Conservation (phyloP, 2,797 vertebrate species). For the Acanthornis magna region DNA sequence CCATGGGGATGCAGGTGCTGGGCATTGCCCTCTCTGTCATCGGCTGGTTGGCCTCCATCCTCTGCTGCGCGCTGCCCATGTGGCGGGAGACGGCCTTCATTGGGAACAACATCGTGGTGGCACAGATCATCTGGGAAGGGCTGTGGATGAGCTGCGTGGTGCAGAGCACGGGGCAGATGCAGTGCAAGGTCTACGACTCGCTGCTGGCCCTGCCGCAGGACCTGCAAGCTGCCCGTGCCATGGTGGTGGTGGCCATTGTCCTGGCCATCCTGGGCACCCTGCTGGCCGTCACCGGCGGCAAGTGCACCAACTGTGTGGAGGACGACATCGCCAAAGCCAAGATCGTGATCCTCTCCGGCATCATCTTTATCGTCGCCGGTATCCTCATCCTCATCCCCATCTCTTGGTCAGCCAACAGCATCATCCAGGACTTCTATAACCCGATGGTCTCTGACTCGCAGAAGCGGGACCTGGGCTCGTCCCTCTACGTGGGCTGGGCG, state of each 20-base stretch:
- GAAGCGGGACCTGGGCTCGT: constrained; percentile 86
- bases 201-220: constrained; percentile 87
- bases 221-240: constrained; percentile 88
- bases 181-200: constrained; percentile 90
- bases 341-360: constrained; percentile 81
- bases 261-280: constrained; percentile 82
- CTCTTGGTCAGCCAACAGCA: constrained; percentile 87
- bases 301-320: constrained; percentile 94
- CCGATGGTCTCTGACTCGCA: constrained; percentile 80
- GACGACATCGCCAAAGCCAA: constrained; percentile 85
- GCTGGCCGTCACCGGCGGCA: constrained; percentile 83
- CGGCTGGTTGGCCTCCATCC: constrained; percentile 87
- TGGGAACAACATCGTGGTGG: constrained; percentile 88
- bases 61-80: constrained; percentile 88
- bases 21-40: constrained; percentile 86
- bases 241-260: constrained; percentile 83
- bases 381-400: constrained; percentile 84
- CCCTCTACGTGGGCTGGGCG: constrained; percentile 91
- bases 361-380: constrained; percentile 82
- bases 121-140: constrained; percentile 91
- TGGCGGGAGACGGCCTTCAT: constrained; percentile 90
- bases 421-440: constrained; percentile 91
- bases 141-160: constrained; percentile 95
- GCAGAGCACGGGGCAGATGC: constrained; percentile 94
- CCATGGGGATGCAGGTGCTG: constrained; percentile 91